A percentile compares a stretch with the other conserved stretches of the same genome.
These are phyloP conservation scores for Xiphorhynchus erythropygius DNA, from an alignment of 2,797 vertebrate genomes.

Conservation along the genomic window DNA sequence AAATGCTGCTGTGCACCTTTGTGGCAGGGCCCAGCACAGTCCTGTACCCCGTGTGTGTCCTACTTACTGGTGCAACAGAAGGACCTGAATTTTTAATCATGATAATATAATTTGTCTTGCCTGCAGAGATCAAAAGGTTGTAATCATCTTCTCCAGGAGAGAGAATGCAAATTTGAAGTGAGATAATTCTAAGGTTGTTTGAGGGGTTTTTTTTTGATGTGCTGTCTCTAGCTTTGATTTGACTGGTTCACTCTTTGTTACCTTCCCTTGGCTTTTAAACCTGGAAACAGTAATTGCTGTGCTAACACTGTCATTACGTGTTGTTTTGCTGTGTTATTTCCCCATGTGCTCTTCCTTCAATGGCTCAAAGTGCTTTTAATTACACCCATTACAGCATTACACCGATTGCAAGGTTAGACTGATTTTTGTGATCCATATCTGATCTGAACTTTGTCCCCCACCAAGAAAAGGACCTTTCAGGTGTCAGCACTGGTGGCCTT, in stretches of 20 bases:
- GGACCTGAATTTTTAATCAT: neutral
- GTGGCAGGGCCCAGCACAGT: neutral
- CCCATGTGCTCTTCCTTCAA: neutral
- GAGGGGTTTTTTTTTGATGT: neutral
- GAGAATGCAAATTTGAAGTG: neutral
- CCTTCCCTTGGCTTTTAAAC: conserved; percentile 9
- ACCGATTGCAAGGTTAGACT: neutral
- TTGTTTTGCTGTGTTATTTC: neutral
- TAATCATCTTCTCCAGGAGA: neutral
- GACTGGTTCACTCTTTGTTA: neutral
- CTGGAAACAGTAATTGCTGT: neutral
- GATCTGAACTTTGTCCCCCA: neutral
- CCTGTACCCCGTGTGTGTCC: neutral
- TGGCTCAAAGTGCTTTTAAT: neutral
- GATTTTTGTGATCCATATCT: neutral
- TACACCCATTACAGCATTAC: neutral
- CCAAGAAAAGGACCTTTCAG: neutral
- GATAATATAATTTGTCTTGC: neutral
- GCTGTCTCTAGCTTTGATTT: neutral
- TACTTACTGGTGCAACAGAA: neutral
- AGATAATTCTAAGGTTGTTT: neutral
- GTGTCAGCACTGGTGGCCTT: neutral
- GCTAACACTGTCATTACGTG: neutral
- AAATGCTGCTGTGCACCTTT: neutral
- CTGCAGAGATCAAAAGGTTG: conserved; percentile 1